Evolutionary conservation across 2,113 vertebrate genomes (phyloP), one percentile per base, ranked within the genome.

Genomic region (Dipodomys ordii): DNA sequence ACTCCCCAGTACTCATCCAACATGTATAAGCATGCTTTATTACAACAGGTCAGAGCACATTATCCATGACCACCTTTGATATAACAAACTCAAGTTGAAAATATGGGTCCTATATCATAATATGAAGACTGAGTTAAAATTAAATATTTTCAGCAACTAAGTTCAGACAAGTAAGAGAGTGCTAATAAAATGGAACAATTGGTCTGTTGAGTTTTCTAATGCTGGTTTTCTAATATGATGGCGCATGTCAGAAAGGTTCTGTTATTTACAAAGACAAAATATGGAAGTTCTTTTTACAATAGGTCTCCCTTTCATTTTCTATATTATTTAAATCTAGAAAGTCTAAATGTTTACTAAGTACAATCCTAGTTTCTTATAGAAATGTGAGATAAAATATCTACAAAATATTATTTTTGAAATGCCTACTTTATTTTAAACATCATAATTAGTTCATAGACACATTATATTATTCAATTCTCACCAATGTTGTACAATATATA

Each of bases 131-230:
- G n/a, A 87, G 15, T 25, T 86, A 30, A 68, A 86, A 72, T 32
- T 11, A 64, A 90, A 90, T 53, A 32, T 71, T 86, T 81, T 69
- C 78, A 77, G 60, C 11, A 57, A 18, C n/a, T 44, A 62, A 67
- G 39, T 57, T 92, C 35, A 95, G 53, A 90, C 7, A 85, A 89
- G 80, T 67, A 68, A 53, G 49, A 0, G 16, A 72, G 80, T 49
- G 11, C 69, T 64, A 96, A 88, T 32, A 96, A 96, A 96, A 96
- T 32, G 23, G 27, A 83, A 80, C 57, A 69, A 87, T 64, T 93
- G 85, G 67, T 81, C 71, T 57, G 32, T 19, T 53, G 13, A 3
- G 7, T 77, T 94, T 95, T 68, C 20, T 84, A 64, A 69, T 32
- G 22, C 13, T 57, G 4, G 0, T 19, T 39, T 57, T 39, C 71